phyloP scores from a whole-genome alignment of 2,888 invertebrate genomes.

The Pristionchus entomophagus region DNA sequence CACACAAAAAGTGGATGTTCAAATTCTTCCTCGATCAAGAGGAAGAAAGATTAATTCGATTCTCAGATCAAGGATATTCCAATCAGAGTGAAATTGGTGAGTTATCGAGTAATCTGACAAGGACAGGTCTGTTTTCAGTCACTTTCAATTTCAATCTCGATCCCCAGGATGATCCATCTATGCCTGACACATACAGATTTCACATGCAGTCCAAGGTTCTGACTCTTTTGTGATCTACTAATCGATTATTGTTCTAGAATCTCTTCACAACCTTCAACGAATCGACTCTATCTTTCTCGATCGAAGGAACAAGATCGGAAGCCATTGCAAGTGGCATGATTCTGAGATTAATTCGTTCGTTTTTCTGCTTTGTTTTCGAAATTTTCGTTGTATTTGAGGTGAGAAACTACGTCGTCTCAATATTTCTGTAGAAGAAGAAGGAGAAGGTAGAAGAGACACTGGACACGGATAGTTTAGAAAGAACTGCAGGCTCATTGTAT shows the following conservation, averaged over 20 bases:
- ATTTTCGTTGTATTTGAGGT: background rate
- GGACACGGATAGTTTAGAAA: background rate
- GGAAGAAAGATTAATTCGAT: background rate
- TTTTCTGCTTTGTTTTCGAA: background rate
- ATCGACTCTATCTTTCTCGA: background rate
- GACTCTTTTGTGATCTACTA: no score
- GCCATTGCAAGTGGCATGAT: background rate
- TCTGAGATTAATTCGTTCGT: background rate
- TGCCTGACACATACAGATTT: background rate
- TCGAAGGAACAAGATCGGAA: background rate
- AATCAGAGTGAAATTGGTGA: background rate
- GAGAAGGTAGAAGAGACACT: background rate
- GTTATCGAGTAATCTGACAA: background rate
- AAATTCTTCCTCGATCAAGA: background rate
- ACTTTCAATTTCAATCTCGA: background rate
- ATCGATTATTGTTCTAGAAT: background rate
- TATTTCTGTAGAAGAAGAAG: background rate
- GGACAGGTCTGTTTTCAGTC: background rate
- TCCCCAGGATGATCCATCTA: background rate
- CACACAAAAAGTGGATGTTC: background rate
- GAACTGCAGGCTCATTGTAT: background rate
- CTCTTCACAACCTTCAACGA: background rate
- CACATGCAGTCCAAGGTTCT: background rate
- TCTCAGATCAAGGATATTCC: background rate
- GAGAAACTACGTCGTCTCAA: background rate